Evolutionary conservation across 2,113 vertebrate species (phyloP).

Genomic region (Brachyistius frenatus): DNA sequence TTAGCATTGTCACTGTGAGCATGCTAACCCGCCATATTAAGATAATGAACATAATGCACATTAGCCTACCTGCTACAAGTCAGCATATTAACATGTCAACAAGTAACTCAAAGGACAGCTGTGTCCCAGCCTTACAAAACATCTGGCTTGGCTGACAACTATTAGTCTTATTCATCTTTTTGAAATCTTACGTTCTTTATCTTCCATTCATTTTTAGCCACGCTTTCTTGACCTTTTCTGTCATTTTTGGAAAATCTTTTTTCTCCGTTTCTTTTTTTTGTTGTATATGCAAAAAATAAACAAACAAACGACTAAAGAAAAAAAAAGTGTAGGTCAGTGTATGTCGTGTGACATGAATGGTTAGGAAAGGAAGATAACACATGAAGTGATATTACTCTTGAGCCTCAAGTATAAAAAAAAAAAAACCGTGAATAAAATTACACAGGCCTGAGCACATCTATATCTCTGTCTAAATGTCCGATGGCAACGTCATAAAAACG

Average conservation of each 20-base stretch:
- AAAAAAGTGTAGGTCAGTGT: not conserved
- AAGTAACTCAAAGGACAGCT: too few species aligned
- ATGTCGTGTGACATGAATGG: not conserved
- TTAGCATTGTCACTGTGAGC: too few species aligned
- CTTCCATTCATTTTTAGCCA: too few species aligned
- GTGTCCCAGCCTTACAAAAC: not conserved
- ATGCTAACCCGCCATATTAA: too few species aligned
- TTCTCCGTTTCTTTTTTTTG: too few species aligned
- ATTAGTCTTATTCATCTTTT: too few species aligned
- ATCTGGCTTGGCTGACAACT: not conserved
- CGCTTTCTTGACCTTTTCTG: not conserved
- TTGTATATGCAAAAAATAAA: too few species aligned
- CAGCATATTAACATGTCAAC: too few species aligned
- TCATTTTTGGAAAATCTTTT: too few species aligned
- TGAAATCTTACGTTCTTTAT: not conserved
- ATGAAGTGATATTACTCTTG: not conserved
- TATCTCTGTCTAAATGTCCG: slow-evolving; percentile 6
- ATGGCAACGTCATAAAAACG: slow-evolving; percentile 6
- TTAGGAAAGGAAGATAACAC: not conserved
- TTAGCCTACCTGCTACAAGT: too few species aligned
- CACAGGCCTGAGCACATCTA: not conserved
- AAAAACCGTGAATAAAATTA: not conserved
- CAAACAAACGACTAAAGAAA: not conserved
- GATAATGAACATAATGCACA: too few species aligned
- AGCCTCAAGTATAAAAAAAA: not conserved